These are phyloP conservation scores for Patella vulgata DNA, from an alignment of 1,140 invertebrate species.

Conservation along the genomic window DNA sequence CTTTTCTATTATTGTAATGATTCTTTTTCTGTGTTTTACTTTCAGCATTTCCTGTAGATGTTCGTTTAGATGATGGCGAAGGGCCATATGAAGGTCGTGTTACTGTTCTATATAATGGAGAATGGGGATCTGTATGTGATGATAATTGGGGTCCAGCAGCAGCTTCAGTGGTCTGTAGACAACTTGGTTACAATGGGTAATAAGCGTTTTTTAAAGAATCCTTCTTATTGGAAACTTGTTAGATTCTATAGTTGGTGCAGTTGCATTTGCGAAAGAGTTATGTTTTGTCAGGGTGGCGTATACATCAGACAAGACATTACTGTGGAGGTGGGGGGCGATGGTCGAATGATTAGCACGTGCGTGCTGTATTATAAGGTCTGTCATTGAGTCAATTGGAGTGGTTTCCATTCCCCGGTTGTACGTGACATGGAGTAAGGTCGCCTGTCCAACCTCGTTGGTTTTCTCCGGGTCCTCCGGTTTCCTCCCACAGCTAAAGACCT, in stretches of 20 bases:
- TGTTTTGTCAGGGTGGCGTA: too few relatives aligned
- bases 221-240: too few relatives aligned
- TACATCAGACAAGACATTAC: neutral
- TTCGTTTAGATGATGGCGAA: constrained; percentile 3
- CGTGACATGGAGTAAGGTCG: neutral
- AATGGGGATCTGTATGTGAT: constrained; percentile 81
- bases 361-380: too few relatives aligned
- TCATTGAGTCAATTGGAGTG: neutral
- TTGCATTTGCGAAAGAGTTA: too few relatives aligned
- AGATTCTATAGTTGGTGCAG: too few relatives aligned
- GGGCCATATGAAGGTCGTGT: constrained; percentile 69
- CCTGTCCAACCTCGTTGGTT: too few relatives aligned
- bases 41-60: neutral
- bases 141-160: constrained; percentile 77
- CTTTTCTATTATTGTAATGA: too few relatives aligned
- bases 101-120: constrained; percentile 76
- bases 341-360: too few relatives aligned
- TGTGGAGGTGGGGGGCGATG: too few relatives aligned
- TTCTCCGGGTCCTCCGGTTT: too few relatives aligned
- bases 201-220: too few relatives aligned
- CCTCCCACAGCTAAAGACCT: too few relatives aligned
- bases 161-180: constrained; percentile 77
- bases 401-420: neutral
- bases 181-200: constrained; percentile 64
- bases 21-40: neutral